Conservation (phyloP, 2,113 vertebrate genomes). For the Canis aureus region DNA sequence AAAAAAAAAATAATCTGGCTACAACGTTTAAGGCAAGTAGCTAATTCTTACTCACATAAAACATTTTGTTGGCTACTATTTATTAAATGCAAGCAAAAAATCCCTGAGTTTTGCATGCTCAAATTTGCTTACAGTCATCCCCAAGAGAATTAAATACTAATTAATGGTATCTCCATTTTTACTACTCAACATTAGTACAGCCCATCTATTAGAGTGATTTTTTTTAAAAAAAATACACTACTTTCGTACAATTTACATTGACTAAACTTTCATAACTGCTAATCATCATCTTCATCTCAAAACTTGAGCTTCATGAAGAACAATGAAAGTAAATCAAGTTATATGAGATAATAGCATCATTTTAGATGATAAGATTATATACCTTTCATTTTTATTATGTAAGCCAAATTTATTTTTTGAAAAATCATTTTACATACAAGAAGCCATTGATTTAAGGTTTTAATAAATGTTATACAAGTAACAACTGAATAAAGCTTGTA, state of each 20-base stretch:
- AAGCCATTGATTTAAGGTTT: slow-evolving; percentile 21
- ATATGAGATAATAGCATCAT: neutral
- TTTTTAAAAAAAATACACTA: slow-evolving; percentile 33
- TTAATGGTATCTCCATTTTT: slow-evolving; percentile 16
- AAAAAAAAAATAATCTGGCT: neutral
- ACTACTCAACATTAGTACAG: neutral
- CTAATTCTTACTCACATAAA: neutral
- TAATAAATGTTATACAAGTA: slow-evolving; percentile 7
- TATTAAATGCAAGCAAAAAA: slow-evolving; percentile 21
- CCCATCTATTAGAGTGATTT: neutral
- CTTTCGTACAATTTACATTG: slow-evolving; percentile 23
- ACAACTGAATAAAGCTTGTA: neutral
- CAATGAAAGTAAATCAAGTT: slow-evolving; percentile 15
- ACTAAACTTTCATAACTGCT: neutral
- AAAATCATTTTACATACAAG: slow-evolving; percentile 27
- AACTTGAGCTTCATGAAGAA: slow-evolving; percentile 1
- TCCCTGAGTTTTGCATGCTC: neutral
- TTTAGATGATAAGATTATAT: neutral
- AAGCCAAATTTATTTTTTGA: slow-evolving; percentile 43
- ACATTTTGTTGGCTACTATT: slow-evolving; percentile 18
- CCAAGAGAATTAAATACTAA: slow-evolving; percentile 7
- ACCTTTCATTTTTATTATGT: slow-evolving; percentile 41
- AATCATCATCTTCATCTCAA: slow-evolving; percentile 32
- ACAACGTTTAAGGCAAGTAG: slow-evolving; percentile 8
- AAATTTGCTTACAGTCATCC: slow-evolving; percentile 12